These are phyloP conservation scores for Psilopsiagon aurifrons DNA, from an alignment of 2,113 vertebrate species.

Conservation along the genomic window DNA sequence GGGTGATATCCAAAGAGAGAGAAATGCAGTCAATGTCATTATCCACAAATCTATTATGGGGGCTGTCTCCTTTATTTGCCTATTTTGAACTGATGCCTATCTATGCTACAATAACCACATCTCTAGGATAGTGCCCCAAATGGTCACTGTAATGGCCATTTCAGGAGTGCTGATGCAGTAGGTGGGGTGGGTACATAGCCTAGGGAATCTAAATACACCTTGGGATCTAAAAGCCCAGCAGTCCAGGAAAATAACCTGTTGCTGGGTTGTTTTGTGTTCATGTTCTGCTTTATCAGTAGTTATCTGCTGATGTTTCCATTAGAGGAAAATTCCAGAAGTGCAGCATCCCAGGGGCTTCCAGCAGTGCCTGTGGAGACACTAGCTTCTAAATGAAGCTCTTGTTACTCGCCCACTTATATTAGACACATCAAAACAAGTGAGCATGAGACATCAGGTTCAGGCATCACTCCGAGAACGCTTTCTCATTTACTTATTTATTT, in stretches of 20 bases:
- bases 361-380: background rate
- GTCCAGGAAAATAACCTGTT: background rate
- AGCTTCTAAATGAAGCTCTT: conserved; percentile 53
- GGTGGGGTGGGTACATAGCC: background rate
- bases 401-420: conserved; percentile 45
- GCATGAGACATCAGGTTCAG: conserved; percentile 30
- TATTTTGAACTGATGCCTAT: background rate
- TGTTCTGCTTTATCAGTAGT: background rate
- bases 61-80: background rate
- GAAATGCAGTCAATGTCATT: background rate
- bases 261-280: background rate
- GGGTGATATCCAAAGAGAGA: background rate
- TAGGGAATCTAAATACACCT: background rate
- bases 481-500: background rate
- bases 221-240: background rate
- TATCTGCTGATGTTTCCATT: background rate
- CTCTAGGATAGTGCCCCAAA: background rate
- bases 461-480: background rate
- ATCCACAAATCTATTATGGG: background rate
- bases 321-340: conserved; percentile 45
- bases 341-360: conserved; percentile 31
- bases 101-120: background rate
- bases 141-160: background rate
- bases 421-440: conserved; percentile 58
- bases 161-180: background rate